phyloP scores from a whole-genome alignment of 2,797 vertebrate species.

The Glossophaga mutica region DNA sequence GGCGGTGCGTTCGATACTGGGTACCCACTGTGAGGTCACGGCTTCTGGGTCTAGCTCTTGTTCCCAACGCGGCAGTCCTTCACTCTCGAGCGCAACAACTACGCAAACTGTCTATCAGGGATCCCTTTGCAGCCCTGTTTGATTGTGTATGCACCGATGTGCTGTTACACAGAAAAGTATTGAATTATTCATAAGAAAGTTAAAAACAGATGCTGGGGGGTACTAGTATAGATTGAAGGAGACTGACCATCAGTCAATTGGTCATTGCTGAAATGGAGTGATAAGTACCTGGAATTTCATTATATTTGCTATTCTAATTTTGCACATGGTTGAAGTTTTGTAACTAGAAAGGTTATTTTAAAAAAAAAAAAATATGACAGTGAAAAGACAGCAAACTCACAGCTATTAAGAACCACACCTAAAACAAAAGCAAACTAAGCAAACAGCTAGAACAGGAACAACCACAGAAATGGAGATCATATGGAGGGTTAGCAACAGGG shows the following conservation, averaged over 20 bases:
- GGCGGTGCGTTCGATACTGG: background rate
- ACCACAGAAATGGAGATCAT: too few species aligned
- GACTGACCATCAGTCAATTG: background rate
- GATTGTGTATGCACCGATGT: too few species aligned
- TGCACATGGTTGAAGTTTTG: background rate
- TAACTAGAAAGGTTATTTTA: slow-evolving; percentile 5
- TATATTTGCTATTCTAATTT: background rate
- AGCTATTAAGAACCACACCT: too few species aligned
- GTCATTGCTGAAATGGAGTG: background rate
- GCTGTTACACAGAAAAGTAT: background rate
- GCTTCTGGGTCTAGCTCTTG: background rate
- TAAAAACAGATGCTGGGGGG: background rate
- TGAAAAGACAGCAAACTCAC: too few species aligned
- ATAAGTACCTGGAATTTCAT: background rate
- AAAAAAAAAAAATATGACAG: background rate
- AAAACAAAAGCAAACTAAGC: too few species aligned
- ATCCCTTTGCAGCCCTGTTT: background rate
- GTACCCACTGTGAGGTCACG: background rate
- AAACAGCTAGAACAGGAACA: too few species aligned
- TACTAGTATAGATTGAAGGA: background rate
- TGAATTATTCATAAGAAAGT: background rate
- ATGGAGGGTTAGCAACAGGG: too few species aligned
- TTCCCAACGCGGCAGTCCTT: fast-evolving
- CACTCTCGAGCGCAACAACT: background rate
- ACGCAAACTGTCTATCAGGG: background rate